A percentile compares a stretch with the other conserved stretches of the same genome.
Conservation (phyloP, 2,797 vertebrate species). For the Gadopsis marmoratus region DNA sequence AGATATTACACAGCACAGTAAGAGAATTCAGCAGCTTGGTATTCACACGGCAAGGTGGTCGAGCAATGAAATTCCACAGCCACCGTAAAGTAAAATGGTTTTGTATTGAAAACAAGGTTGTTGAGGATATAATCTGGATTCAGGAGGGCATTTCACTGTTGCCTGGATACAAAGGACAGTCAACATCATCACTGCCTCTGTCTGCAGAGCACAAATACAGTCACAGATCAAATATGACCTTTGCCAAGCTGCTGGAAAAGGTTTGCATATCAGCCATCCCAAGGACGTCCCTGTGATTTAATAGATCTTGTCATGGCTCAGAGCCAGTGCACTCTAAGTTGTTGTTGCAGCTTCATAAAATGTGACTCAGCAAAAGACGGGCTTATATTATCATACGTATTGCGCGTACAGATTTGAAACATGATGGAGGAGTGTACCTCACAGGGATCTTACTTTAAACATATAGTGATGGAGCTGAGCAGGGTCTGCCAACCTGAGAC, state of each 20-base stretch:
- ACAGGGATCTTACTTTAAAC: neutral
- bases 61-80: slow-evolving; percentile 21
- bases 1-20: neutral
- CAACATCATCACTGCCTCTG: slow-evolving; percentile 55
- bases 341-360: slow-evolving; percentile 15
- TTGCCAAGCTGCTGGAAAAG: slow-evolving; percentile 53
- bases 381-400: slow-evolving; percentile 7
- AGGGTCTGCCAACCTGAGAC: neutral
- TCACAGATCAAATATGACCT: slow-evolving; percentile 75
- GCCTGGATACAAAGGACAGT: slow-evolving; percentile 71
- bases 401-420: neutral
- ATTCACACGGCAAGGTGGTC: neutral
- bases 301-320: slow-evolving; percentile 12
- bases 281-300: slow-evolving; percentile 49
- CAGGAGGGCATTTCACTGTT: slow-evolving; percentile 58
- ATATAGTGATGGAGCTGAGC: neutral
- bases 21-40: neutral
- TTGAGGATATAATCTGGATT: slow-evolving; percentile 51
- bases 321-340: slow-evolving; percentile 21
- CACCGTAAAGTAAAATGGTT: slow-evolving; percentile 11
- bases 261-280: slow-evolving; percentile 22
- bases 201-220: slow-evolving; percentile 60
- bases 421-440: neutral
- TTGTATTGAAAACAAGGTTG: slow-evolving; percentile 40
- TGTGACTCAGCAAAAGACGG: slow-evolving; percentile 6